A percentile compares a stretch with the other conserved stretches of the same genome.
phyloP scores from a whole-genome alignment of 1,140 invertebrate genomes.

The Helicoverpa armigera region DNA sequence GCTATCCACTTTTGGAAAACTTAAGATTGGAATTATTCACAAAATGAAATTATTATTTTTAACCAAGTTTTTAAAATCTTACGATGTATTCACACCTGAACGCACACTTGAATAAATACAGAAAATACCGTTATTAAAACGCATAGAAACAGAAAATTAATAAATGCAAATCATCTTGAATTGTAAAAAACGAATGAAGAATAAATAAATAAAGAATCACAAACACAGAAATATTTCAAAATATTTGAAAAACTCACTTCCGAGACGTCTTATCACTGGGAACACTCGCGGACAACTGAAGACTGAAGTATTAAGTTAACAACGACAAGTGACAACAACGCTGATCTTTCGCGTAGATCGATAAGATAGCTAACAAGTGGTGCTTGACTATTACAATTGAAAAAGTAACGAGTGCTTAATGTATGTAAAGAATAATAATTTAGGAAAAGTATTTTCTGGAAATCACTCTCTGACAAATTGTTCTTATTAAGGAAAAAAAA shows the following conservation, averaged over 20 bases:
- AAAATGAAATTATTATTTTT: too few relatives aligned
- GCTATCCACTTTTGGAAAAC: too few relatives aligned
- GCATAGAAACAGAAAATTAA: too few relatives aligned
- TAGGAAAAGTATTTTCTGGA: not conserved
- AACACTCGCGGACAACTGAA: slow-evolving; percentile 22
- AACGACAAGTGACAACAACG: not conserved
- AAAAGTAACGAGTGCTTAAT: not conserved
- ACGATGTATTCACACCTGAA: too few relatives aligned
- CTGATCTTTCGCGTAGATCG: not conserved
- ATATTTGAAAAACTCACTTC: slow-evolving; percentile 10
- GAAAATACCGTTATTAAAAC: too few relatives aligned
- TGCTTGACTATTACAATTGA: not conserved
- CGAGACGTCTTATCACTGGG: slow-evolving; percentile 1
- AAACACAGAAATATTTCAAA: not conserved
- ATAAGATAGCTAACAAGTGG: slow-evolving; percentile 17
- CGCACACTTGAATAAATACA: too few relatives aligned
- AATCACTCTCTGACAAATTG: not conserved
- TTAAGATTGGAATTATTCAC: too few relatives aligned
- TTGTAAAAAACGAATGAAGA: too few relatives aligned
- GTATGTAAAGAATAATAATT: not conserved
- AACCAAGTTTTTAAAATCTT: too few relatives aligned
- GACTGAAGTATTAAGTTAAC: not conserved
- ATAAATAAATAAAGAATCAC: not conserved
- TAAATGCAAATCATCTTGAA: too few relatives aligned
- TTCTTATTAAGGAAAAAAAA: not conserved